Evolutionary conservation across 2,888 invertebrate species (phyloP).

Genomic region (Sipunculus nudus): DNA sequence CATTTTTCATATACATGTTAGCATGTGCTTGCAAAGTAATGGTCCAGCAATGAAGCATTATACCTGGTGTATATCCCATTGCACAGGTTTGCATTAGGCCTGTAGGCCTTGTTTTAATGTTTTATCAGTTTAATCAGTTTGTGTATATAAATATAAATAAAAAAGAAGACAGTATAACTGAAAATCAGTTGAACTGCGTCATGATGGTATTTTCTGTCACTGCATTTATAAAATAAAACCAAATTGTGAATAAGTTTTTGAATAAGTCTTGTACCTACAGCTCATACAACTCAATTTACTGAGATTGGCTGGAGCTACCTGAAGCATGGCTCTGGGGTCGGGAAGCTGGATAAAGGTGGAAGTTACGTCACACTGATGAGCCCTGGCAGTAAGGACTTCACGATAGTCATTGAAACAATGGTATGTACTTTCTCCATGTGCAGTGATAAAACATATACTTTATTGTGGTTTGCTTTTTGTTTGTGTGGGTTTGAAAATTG

Average conservation of each 20-base stretch:
- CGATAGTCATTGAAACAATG: slow-evolving; percentile 66
- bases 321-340: slow-evolving; percentile 57
- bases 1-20: too few species aligned
- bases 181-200: neutral
- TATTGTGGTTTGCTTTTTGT: too few species aligned
- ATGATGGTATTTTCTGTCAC: neutral
- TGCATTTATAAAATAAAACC: neutral
- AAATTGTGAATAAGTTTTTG: neutral
- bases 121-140: too few species aligned
- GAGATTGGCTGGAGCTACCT: slow-evolving; percentile 62
- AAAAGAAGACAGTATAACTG: too few species aligned
- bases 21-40: too few species aligned
- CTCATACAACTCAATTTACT: slow-evolving; percentile 65
- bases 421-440: slow-evolving; percentile 56
- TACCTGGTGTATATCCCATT: too few species aligned
- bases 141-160: too few species aligned
- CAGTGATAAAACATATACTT: too few species aligned
- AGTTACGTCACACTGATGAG: slow-evolving; percentile 61
- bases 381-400: slow-evolving; percentile 57
- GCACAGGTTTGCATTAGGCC: too few species aligned
- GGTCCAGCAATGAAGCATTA: too few species aligned
- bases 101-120: too few species aligned
- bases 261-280: slow-evolving; percentile 38
- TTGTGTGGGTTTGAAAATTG: too few species aligned
- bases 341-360: slow-evolving; percentile 58